Evolutionary conservation across 2,888 invertebrate genomes (phyloP).

Genomic region (Eurytoma adleriae): DNA sequence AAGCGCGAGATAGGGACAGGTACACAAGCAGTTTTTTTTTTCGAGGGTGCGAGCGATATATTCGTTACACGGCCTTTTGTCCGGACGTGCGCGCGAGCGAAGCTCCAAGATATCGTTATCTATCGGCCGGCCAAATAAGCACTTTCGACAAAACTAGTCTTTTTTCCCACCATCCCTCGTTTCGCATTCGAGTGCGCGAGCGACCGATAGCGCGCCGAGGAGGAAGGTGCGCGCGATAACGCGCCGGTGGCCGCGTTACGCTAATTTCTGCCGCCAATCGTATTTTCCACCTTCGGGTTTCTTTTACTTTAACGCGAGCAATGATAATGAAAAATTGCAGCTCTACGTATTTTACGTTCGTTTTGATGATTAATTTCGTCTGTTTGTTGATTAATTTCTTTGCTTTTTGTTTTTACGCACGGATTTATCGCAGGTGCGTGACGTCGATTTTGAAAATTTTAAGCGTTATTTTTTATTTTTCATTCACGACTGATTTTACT

Average conservation of each 20-base stretch:
- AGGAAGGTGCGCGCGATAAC: constrained; percentile 45
- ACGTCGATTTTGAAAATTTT: too few relatives aligned
- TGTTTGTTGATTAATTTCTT: too few relatives aligned
- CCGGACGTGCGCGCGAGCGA: not conserved
- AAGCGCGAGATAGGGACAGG: too few relatives aligned
- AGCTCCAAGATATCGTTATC: constrained; percentile 61
- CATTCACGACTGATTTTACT: too few relatives aligned
- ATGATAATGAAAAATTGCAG: too few relatives aligned
- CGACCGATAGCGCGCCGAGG: constrained; percentile 42
- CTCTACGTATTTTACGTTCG: too few relatives aligned
- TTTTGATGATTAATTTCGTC: too few relatives aligned
- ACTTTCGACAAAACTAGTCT: constrained; percentile 53
- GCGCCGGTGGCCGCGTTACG: constrained; percentile 22
- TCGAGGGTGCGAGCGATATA: not conserved
- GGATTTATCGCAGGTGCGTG: too few relatives aligned
- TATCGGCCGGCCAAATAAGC: constrained; percentile 59
- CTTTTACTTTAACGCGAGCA: not conserved
- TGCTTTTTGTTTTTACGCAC: too few relatives aligned
- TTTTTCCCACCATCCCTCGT: constrained; percentile 43
- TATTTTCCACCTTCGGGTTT: constrained; percentile 11
- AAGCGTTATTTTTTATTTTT: too few relatives aligned
- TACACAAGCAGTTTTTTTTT: not conserved
- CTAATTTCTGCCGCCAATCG: constrained; percentile 20
- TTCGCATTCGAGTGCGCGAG: not conserved
- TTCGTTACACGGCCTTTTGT: not conserved